Percentiles rank a stretch among this genome's conserved stretches.
Conservation (phyloP, 2,113 vertebrate genomes). For the Mormoops blainvillei region DNA sequence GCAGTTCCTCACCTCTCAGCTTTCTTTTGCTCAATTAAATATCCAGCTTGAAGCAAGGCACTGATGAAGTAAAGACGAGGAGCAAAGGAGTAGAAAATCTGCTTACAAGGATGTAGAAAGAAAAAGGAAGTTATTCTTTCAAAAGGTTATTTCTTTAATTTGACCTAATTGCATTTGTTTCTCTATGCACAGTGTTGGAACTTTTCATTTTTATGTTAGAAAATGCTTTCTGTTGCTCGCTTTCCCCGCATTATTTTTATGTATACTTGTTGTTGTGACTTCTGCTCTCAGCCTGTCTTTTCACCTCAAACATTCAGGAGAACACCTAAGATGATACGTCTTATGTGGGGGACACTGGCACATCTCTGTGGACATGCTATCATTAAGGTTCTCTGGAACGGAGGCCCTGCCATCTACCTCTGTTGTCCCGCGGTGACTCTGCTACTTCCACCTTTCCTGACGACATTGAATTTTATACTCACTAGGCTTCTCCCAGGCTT, state of each 20-base stretch:
- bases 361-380: background rate
- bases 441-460: background rate
- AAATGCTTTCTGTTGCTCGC: background rate
- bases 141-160: background rate
- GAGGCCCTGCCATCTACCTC: background rate
- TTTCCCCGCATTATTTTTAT: background rate
- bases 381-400: background rate
- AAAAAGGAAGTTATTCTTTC: background rate
- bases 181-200: background rate
- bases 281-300: background rate
- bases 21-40: background rate
- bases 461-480: background rate
- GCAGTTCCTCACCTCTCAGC: background rate
- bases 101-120: background rate
- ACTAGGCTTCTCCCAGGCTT: background rate
- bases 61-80: background rate
- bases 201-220: background rate
- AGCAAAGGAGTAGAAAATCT: background rate
- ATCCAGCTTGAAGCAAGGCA: background rate
- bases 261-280: background rate
- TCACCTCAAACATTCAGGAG: background rate
- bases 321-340: background rate
- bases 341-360: background rate
- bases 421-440: background rate
- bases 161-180: background rate